Conservation (phyloP, 2,113 vertebrate genomes). For the Oncorhynchus nerka region DNA sequence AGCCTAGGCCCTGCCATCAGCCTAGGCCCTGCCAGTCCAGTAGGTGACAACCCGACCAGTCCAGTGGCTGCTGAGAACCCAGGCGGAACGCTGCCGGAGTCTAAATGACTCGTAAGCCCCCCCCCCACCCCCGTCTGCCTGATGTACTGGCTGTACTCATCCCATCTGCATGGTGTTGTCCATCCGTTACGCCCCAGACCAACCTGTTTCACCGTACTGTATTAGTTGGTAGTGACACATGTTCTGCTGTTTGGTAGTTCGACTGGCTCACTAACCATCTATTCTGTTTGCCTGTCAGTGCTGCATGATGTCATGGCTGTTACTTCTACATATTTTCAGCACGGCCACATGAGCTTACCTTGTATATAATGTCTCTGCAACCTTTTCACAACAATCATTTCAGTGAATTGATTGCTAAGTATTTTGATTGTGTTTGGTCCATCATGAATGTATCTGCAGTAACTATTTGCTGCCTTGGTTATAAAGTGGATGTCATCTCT, state of each 20-base stretch:
- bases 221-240: background rate
- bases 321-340: background rate
- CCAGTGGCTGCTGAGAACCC: slow-evolving; percentile 48
- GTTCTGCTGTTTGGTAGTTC: background rate
- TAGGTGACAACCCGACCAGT: slow-evolving; percentile 8
- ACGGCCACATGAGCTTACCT: background rate
- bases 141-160: background rate
- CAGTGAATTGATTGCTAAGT: background rate
- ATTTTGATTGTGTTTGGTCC: background rate
- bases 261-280: background rate
- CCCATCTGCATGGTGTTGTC: slow-evolving; percentile 17
- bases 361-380: background rate
- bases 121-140: background rate
- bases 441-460: background rate
- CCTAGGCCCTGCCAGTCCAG: slow-evolving; percentile 10
- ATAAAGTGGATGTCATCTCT: no score
- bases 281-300: slow-evolving; percentile 8
- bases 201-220: background rate
- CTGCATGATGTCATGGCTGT: background rate
- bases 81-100: slow-evolving; percentile 64
- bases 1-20: slow-evolving; percentile 1
- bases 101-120: slow-evolving; percentile 75
- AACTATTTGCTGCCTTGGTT: background rate
- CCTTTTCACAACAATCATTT: background rate
- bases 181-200: slow-evolving; percentile 2